These are phyloP conservation scores for Furcifer pardalis DNA, from an alignment of 2,797 vertebrate genomes.

Conservation along the genomic window DNA sequence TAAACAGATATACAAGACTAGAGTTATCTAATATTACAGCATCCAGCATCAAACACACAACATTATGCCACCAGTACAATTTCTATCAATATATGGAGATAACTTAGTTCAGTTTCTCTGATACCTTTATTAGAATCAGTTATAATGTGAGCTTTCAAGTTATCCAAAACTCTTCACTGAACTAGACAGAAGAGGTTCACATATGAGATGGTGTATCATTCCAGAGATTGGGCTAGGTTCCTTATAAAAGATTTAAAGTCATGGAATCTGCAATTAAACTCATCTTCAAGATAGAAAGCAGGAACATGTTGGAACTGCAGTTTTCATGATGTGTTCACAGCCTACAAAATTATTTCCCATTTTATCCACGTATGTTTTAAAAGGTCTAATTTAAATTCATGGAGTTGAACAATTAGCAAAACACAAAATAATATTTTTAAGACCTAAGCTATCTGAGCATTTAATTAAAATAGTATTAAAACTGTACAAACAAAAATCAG, in stretches of 20 bases:
- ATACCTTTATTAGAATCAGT: too few relatives aligned
- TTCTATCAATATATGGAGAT: neutral
- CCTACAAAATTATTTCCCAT: conserved; percentile 1
- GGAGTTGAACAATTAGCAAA: neutral
- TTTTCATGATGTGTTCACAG: neutral
- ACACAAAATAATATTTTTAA: neutral
- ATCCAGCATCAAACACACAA: neutral
- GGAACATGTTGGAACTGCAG: neutral
- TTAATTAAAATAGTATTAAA: neutral
- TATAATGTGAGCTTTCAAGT: too few relatives aligned
- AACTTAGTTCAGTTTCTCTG: neutral
- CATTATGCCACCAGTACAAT: neutral
- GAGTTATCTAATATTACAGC: neutral
- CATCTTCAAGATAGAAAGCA: too few relatives aligned
- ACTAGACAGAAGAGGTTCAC: too few relatives aligned
- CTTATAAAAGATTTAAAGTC: too few relatives aligned
- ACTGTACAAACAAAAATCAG: neutral
- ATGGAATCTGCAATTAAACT: too few relatives aligned
- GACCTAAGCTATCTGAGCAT: neutral
- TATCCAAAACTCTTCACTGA: too few relatives aligned
- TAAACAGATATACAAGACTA: neutral
- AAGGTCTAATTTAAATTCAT: neutral
- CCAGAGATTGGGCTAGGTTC: too few relatives aligned
- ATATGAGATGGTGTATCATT: too few relatives aligned
- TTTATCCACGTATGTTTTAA: neutral